phyloP scores from a whole-genome alignment of 2,888 invertebrate genomes.

The Escarpia spicata region DNA sequence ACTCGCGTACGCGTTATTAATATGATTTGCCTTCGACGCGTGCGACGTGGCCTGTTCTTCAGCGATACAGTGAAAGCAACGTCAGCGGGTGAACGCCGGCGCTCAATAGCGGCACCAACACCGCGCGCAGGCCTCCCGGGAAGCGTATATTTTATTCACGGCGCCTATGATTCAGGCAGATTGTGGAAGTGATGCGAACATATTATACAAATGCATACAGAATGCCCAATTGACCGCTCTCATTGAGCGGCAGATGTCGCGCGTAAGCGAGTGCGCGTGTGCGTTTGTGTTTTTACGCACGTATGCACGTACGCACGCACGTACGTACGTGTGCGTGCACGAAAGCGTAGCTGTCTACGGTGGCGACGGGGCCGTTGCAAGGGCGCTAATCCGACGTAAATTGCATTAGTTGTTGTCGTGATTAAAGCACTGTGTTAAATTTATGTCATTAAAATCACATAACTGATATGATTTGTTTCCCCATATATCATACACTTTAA shows the following conservation, averaged over 20 bases:
- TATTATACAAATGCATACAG: conserved; percentile 11
- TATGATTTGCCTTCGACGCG: neutral
- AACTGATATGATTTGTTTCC: neutral
- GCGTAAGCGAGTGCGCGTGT: neutral
- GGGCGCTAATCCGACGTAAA: neutral
- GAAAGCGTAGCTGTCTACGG: neutral
- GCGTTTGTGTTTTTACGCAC: neutral
- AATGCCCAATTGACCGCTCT: neutral
- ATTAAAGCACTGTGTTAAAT: neutral
- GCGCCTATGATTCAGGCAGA: conserved; percentile 16
- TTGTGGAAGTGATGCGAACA: conserved; percentile 12
- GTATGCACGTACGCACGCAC: neutral
- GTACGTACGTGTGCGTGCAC: neutral
- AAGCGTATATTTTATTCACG: conserved; percentile 7
- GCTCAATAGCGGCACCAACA: neutral
- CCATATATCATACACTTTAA: neutral
- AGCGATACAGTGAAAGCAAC: neutral
- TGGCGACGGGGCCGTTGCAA: neutral
- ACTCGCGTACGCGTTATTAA: conserved; percentile 13
- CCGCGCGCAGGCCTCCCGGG: neutral
- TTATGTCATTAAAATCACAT: neutral
- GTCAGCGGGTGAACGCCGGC: neutral
- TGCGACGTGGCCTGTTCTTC: neutral
- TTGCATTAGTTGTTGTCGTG: neutral
- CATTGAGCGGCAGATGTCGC: neutral